Conservation (phyloP, 2,888 invertebrate genomes). For the Phyto melanocephala region DNA sequence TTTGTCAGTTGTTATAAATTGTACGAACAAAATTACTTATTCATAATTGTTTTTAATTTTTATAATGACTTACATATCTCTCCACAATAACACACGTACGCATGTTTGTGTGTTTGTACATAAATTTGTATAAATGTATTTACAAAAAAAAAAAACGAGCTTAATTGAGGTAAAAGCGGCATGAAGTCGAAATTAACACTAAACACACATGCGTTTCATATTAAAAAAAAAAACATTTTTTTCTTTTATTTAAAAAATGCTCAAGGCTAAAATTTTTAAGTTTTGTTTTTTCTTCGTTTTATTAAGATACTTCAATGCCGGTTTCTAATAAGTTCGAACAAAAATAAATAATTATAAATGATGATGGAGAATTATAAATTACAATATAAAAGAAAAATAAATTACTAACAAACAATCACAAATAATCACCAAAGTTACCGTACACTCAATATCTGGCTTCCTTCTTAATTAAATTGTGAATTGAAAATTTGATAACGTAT, state of each 20-base stretch:
- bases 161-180: constrained; percentile 72
- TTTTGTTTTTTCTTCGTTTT: not conserved
- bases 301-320: not conserved
- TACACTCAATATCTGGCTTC: not conserved
- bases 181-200: constrained; percentile 26
- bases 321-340: not conserved
- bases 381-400: not conserved
- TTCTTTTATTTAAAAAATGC: not conserved
- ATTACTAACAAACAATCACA: not conserved
- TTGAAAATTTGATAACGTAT: not conserved
- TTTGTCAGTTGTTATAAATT: no score
- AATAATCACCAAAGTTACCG: not conserved
- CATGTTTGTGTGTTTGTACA: no score
- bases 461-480: not conserved
- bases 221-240: constrained; percentile 14
- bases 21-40: not conserved
- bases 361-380: not conserved
- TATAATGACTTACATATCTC: constrained; percentile 19
- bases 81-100: not conserved
- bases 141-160: constrained; percentile 72
- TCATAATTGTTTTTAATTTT: not conserved
- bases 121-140: constrained; percentile 8
- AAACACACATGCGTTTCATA: not conserved
- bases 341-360: not conserved
- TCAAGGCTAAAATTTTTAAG: constrained; percentile 26